Evolutionary conservation across 2,113 vertebrate genomes (phyloP), one percentile per base, ranked within the genome.

Genomic region (Isurus oxyrinchus): DNA sequence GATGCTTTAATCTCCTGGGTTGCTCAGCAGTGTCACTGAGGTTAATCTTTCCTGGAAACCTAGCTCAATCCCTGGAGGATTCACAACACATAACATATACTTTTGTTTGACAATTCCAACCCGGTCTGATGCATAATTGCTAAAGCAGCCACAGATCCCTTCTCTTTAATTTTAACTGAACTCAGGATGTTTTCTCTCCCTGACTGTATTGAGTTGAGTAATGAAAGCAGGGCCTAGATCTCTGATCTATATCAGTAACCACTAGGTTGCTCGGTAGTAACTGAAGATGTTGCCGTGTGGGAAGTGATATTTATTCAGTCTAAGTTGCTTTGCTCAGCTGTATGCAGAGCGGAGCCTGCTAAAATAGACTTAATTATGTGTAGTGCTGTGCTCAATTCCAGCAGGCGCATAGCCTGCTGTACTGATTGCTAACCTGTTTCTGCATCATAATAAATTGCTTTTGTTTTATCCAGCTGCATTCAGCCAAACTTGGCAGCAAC

Each of bases 391-490:
- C 59, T 94, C 59, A 40, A 63, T 59, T 94, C 67, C 67, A 95
- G 94, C 67, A 95, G 66, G 49, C n/a, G 5, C 25, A 72, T 55
- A 67, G 67, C 66, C 94, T 69, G 94, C 40, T 95, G 94, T 49
- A 49, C 23, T 95, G 94, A 72, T 69, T 55, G 94, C 49, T 69
- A 72, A 72, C 67, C 94, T 95, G 94, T 14, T 72, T 72, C 5
- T 55, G 5, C 67, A 55, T 95, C 94, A 53, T 44, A 95, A 67
- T 69, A 55, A 95, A 72, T 72, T 95, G 94, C 66, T 72, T 95
- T 95, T 53, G 94, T 95, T 55, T 95, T 72, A 53, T 55, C 27
- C 94, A 95, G 94, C 94, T 95, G 66, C 94, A 72, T 53, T 35
- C 27, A 35, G 25, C 23, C 44, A 72, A 69, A 31, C 25, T 49